A percentile compares a stretch with the other conserved stretches of the same genome.
Conservation (phyloP, 2,113 vertebrate genomes). For the Atractosteus spatula region DNA sequence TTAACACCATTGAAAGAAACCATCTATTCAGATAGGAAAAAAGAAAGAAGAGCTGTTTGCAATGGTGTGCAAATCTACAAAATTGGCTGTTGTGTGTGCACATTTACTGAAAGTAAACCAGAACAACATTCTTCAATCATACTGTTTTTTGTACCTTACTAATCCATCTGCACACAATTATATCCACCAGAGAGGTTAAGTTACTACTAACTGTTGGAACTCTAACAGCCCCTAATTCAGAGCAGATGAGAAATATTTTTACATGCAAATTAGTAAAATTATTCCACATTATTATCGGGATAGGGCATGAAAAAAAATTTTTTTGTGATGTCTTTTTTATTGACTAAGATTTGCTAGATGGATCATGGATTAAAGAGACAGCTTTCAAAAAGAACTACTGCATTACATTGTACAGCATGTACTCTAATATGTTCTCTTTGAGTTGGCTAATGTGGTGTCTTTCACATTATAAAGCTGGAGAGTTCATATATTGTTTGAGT, state of each 20-base stretch:
- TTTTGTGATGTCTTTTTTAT: background rate
- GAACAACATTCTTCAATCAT: slow-evolving; percentile 25
- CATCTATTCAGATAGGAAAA: slow-evolving; percentile 38
- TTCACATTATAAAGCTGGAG: too few species aligned
- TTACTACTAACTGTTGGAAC: slow-evolving; percentile 49
- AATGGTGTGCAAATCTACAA: background rate
- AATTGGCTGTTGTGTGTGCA: background rate
- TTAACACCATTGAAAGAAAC: slow-evolving; percentile 15
- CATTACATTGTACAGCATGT: too few species aligned
- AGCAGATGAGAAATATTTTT: slow-evolving; percentile 55
- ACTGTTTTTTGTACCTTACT: slow-evolving; percentile 21
- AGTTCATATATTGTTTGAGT: too few species aligned
- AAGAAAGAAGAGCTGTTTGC: slow-evolving; percentile 32
- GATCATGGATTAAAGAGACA: too few species aligned
- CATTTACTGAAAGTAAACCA: background rate
- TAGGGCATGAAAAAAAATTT: background rate
- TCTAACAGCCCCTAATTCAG: slow-evolving; percentile 51
- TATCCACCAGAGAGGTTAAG: slow-evolving; percentile 33
- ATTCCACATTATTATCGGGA: slow-evolving; percentile 44
- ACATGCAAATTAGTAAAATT: slow-evolving; percentile 39
- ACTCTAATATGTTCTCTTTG: too few species aligned
- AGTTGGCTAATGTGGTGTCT: too few species aligned
- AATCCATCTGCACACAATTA: slow-evolving; percentile 57
- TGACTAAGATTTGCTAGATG: slow-evolving; percentile 2
- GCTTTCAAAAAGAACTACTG: too few species aligned